Evolutionary conservation across 2,797 vertebrate species (phyloP), one percentile per base, ranked within the genome.

Genomic region (Acanthurus leucopareius): DNA sequence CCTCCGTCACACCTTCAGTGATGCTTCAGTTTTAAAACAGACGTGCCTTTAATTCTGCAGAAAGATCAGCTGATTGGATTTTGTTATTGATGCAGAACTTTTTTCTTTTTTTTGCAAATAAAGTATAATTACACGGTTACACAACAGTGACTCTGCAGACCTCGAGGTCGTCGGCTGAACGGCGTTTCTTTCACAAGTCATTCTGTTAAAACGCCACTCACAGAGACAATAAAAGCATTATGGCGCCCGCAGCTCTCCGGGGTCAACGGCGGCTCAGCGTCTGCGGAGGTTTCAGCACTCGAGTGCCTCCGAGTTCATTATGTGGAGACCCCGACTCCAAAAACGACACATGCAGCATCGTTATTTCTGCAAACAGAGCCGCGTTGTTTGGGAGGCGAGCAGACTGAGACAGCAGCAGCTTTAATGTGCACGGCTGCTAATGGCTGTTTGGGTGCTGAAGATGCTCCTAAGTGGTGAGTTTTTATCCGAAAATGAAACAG

Each of bases 221-320:
- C 42, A 53, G 28, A 4, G 5, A 17, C 28, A 38, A 40, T 28
- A 53, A 5, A 14, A 17, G 25, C 38, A 35, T 71, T 20, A 56
- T 0, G 1, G 28, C 19, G 22, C 28, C 73, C 25, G n/a, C 10
- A 0, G 57, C 53, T 63, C 3, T 17, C 14, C 25, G 6, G 49
- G 47, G 54, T 25, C 59, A 2, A 20, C 20, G 2, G 1, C 51
- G 10, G 19, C 25, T 17, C 13, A 6, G 42, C 17, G 47, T 14
- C 7, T 63, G 63, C 3, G 14, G 63, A 48, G 42, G 11, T 22
- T 25, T 15, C 2, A 48, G 48, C 58, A 8, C 65, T 70, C 0
- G 5, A 58, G 56, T 20, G 51, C 9, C 32, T 48, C 65, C 45
- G 3, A 17, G 15, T 69, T 79, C n/a, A 45, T 73, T 75, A 66